phyloP scores from a whole-genome alignment of 2,797 vertebrate genomes.

The Oryzias sinensis region DNA sequence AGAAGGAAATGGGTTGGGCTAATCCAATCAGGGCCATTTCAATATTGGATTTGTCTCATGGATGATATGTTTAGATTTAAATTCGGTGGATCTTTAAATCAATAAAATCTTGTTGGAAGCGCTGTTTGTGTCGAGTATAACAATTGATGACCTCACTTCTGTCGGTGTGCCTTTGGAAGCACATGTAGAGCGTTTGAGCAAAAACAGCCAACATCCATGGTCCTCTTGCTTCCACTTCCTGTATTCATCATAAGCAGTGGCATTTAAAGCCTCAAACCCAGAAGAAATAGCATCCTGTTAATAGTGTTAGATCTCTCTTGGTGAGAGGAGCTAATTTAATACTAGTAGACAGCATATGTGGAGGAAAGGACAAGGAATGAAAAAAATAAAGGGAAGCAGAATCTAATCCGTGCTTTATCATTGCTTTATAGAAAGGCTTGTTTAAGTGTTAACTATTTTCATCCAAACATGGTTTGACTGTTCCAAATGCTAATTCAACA shows the following conservation, averaged over 20 bases:
- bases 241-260: slow-evolving; percentile 66
- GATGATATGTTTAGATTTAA: slow-evolving; percentile 45
- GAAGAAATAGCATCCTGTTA: slow-evolving; percentile 68
- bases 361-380: slow-evolving; percentile 42
- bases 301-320: slow-evolving; percentile 67
- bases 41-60: slow-evolving; percentile 47
- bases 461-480: not conserved
- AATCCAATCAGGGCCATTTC: slow-evolving; percentile 44
- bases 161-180: slow-evolving; percentile 33
- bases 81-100: slow-evolving; percentile 49
- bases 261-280: slow-evolving; percentile 64
- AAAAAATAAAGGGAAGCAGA: slow-evolving; percentile 43
- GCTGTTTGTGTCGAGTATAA: slow-evolving; percentile 27
- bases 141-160: slow-evolving; percentile 41
- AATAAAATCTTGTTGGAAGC: slow-evolving; percentile 36
- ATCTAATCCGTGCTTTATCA: slow-evolving; percentile 70
- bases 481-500: no score
- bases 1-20: slow-evolving; percentile 50
- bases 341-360: slow-evolving; percentile 49
- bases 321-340: slow-evolving; percentile 71
- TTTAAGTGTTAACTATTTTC: not conserved
- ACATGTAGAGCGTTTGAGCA: slow-evolving; percentile 48
- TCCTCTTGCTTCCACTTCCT: slow-evolving; percentile 60
- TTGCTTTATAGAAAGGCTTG: slow-evolving; percentile 41
- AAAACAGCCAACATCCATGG: slow-evolving; percentile 29